Conservation (phyloP, 2,888 invertebrate genomes). For the Pediacus dermestoides region DNA sequence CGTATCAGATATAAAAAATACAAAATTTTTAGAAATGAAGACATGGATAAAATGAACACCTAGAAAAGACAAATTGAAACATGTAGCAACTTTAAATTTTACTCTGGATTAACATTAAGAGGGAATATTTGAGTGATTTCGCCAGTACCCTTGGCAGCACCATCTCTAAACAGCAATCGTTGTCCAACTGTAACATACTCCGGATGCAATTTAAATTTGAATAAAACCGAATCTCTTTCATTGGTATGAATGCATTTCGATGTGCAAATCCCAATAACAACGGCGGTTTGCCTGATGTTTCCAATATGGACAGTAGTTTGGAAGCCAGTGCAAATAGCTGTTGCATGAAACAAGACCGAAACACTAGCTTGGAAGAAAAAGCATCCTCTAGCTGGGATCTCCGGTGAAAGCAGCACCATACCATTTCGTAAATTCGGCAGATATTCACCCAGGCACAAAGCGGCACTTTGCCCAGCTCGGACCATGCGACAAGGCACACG, state of each 20-base stretch:
- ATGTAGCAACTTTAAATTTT: too few relatives aligned
- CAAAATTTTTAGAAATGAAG: too few relatives aligned
- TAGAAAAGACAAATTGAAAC: too few relatives aligned
- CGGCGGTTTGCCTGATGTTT: conserved; percentile 92
- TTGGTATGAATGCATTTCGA: conserved; percentile 71
- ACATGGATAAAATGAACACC: too few relatives aligned
- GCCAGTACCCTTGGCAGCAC: conserved; percentile 82
- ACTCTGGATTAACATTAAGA: too few relatives aligned
- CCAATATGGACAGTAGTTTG: conserved; percentile 95
- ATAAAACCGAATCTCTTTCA: conserved; percentile 80
- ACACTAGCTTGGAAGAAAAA: conserved; percentile 77
- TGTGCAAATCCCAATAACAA: conserved; percentile 72
- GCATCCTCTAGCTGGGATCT: conserved; percentile 55
- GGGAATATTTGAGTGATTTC: conserved; percentile 76
- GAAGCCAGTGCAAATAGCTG: conserved; percentile 77
- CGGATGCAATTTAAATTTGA: conserved; percentile 84
- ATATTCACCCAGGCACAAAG: conserved; percentile 66
- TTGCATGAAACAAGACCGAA: conserved; percentile 83
- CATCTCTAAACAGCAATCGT: conserved; percentile 79
- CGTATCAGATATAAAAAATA: too few relatives aligned
- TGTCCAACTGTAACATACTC: conserved; percentile 81
- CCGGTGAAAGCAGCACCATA: conserved; percentile 72
- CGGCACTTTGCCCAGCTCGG: conserved; percentile 87
- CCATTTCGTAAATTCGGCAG: conserved; percentile 69
- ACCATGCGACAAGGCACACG: conserved; percentile 86